Percentiles rank a stretch among this genome's conserved stretches.
phyloP scores from a whole-genome alignment of 1,140 invertebrate species.

The Manduca sexta region DNA sequence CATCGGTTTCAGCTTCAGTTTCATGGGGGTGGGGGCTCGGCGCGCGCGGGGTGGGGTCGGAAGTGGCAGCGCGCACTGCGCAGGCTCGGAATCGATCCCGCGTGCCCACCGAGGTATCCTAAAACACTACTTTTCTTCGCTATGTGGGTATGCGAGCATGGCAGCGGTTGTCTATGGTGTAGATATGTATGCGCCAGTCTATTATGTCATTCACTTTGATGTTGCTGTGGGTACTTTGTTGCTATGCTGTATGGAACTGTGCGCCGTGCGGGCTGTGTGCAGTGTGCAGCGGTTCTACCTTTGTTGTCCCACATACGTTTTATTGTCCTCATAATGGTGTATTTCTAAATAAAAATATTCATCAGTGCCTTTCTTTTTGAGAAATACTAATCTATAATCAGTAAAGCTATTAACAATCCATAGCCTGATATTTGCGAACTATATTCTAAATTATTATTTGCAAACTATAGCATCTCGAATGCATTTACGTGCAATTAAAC shows the following conservation, averaged over 20 bases:
- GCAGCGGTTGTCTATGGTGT: conserved; percentile 11
- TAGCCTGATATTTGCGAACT: no score
- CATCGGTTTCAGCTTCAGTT: conserved; percentile 41
- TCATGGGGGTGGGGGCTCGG: background rate
- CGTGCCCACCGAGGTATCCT: conserved; percentile 49
- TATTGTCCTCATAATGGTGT: conserved; percentile 1
- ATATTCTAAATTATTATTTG: no score
- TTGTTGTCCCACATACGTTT: background rate
- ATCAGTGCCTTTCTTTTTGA: background rate
- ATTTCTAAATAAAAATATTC: conserved; percentile 2
- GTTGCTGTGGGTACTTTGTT: conserved; percentile 21
- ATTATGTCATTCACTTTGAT: conserved; percentile 71
- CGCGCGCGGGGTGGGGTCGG: conserved; percentile 25
- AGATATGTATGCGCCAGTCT: conserved; percentile 31
- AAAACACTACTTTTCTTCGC: conserved; percentile 52
- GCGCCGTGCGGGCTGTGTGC: conserved; percentile 5
- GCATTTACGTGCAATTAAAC: no score
- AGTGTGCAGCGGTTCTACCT: background rate
- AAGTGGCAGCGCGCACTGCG: conserved; percentile 20
- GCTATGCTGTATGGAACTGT: conserved; percentile 9
- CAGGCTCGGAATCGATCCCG: conserved; percentile 61
- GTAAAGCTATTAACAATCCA: no score
- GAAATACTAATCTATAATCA: no score
- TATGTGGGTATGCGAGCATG: conserved; percentile 31
- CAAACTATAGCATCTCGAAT: no score